Conservation (phyloP, 2,888 invertebrate species). For the Aelia acuminata region DNA sequence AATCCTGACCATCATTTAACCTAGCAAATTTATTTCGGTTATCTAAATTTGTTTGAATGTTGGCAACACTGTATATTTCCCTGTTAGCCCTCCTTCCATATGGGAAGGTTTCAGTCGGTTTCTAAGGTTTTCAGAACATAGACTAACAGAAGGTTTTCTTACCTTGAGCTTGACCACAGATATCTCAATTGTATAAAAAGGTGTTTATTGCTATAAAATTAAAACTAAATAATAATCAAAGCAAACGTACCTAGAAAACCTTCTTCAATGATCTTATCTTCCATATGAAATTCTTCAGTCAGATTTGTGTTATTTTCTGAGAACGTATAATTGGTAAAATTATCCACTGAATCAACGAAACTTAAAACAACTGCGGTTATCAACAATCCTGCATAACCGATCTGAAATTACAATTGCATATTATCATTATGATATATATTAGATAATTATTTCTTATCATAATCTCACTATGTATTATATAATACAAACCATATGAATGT, state of each 20-base stretch:
- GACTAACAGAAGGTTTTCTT: too few species aligned
- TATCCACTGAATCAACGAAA: not conserved
- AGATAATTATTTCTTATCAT: not conserved
- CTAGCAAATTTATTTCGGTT: too few species aligned
- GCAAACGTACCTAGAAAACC: conserved; percentile 1
- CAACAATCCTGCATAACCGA: not conserved
- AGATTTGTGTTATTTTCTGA: not conserved
- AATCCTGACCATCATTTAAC: too few species aligned
- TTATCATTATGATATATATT: not conserved
- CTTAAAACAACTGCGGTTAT: conserved; percentile 19
- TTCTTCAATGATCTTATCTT: not conserved
- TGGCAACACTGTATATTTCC: too few species aligned
- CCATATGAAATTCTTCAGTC: conserved; percentile 14
- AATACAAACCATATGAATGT: conserved; percentile 43
- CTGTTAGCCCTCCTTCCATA: too few species aligned
- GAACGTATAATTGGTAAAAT: not conserved
- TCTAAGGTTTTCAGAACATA: too few species aligned
- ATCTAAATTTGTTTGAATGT: too few species aligned
- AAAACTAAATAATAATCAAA: not conserved
- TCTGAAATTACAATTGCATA: not conserved
- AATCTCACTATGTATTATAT: too few species aligned
- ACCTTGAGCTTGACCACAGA: too few species aligned
- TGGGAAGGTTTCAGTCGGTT: too few species aligned
- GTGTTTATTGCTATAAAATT: too few species aligned
- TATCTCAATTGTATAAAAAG: too few species aligned